phyloP scores from a whole-genome alignment of 2,113 vertebrate genomes.

The Ochotona princeps region DNA sequence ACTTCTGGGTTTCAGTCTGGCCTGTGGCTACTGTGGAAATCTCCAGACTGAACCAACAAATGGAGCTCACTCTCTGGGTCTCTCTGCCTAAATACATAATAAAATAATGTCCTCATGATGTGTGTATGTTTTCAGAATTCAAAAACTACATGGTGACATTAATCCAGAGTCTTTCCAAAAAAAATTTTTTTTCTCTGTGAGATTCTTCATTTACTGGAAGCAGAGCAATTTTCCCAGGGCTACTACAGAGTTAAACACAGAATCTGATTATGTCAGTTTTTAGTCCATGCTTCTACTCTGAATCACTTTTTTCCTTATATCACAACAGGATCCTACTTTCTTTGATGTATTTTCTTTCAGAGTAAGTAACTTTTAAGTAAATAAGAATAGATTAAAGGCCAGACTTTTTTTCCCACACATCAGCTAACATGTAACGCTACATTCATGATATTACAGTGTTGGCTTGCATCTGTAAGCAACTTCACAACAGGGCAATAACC shows the following conservation, averaged over 20 bases:
- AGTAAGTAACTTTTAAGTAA: not conserved
- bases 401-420: not conserved
- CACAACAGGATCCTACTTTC: conserved; percentile 11
- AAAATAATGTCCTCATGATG: not conserved
- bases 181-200: not conserved
- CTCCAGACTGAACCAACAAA: too few relatives aligned
- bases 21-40: too few relatives aligned
- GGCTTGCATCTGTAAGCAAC: not conserved
- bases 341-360: conserved; percentile 29
- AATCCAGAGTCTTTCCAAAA: not conserved
- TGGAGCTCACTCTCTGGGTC: too few relatives aligned
- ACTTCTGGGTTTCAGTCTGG: too few relatives aligned
- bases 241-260: not conserved
- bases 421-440: not conserved
- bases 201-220: not conserved
- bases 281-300: not conserved
- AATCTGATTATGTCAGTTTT: not conserved
- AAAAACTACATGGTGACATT: not conserved
- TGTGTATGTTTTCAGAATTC: not conserved
- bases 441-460: not conserved
- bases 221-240: not conserved
- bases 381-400: not conserved
- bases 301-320: conserved; percentile 4
- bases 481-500: not conserved
- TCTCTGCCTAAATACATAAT: too few relatives aligned